Conservation (phyloP, 2,113 vertebrate genomes). For the Indri indri region DNA sequence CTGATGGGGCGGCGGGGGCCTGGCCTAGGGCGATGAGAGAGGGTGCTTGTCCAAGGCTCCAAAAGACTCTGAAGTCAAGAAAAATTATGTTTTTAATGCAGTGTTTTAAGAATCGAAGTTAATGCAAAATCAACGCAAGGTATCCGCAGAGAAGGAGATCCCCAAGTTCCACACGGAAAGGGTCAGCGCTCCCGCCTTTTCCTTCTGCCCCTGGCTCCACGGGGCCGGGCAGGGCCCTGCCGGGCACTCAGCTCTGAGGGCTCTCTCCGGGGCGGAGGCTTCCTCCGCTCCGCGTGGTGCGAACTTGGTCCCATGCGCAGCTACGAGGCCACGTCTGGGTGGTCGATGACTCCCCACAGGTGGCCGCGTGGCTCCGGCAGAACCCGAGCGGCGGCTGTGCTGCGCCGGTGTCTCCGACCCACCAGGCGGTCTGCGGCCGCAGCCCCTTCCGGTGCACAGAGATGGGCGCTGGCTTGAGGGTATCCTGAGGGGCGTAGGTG, state of each 20-base stretch:
- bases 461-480: not conserved
- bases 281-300: not conserved
- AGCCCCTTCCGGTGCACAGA: not conserved
- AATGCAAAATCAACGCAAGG: not conserved
- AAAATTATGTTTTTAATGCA: not conserved
- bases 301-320: not conserved
- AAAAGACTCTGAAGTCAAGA: accelerated
- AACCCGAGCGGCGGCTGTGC: not conserved
- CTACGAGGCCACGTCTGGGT: accelerated
- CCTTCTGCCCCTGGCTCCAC: not conserved
- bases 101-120: not conserved
- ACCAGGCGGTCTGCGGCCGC: not conserved
- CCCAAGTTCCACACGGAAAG: not conserved
- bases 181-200: accelerated
- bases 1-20: not conserved
- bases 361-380: accelerated
- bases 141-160: accelerated
- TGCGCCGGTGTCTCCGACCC: not conserved
- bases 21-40: accelerated
- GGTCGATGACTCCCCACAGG: accelerated
- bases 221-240: not conserved
- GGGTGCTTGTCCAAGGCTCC: not conserved
- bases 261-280: not conserved
- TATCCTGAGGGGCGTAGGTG: accelerated
- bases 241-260: not conserved